Evolutionary conservation across 2,113 vertebrate genomes (phyloP).

Genomic region (Todiramphus saurophagus): DNA sequence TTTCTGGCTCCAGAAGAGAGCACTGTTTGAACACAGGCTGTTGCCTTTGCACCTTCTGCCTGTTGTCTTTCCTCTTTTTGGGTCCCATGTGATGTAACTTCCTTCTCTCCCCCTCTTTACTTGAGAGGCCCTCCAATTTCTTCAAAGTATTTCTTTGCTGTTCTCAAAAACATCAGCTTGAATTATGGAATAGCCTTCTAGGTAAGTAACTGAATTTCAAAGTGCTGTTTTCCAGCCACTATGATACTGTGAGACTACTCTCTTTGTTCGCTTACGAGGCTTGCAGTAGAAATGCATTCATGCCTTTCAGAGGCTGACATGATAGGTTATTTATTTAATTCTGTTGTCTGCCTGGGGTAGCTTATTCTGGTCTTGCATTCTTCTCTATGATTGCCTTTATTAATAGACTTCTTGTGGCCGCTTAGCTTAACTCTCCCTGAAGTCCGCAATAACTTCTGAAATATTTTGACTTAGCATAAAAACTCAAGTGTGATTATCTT

Average conservation of each 20-base stretch:
- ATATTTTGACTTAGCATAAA: not conserved
- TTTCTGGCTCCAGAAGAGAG: not conserved
- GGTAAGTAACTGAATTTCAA: not conserved
- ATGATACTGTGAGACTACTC: not conserved
- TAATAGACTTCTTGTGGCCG: not conserved
- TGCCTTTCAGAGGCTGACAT: not conserved
- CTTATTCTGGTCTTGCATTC: not conserved
- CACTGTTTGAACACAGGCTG: not conserved
- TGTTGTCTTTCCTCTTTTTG: not conserved
- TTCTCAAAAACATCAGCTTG: not conserved
- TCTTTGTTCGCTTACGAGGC: not conserved
- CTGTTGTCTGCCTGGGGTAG: not conserved
- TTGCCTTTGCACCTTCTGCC: not conserved
- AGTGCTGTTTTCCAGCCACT: not conserved
- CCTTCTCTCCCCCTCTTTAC: not conserved
- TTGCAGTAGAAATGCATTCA: not conserved
- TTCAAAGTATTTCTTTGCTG: not conserved
- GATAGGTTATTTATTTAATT: not conserved
- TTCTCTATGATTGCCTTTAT: not conserved
- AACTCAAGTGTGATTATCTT: not conserved
- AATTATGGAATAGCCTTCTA: not conserved
- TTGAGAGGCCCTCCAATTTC: not conserved
- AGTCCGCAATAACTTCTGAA: not conserved
- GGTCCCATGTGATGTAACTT: not conserved
- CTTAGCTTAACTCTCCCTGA: not conserved